Percentiles rank a stretch among this genome's conserved stretches.
Conservation (phyloP, 2,113 vertebrate genomes). For the Hystrix brachyura region DNA sequence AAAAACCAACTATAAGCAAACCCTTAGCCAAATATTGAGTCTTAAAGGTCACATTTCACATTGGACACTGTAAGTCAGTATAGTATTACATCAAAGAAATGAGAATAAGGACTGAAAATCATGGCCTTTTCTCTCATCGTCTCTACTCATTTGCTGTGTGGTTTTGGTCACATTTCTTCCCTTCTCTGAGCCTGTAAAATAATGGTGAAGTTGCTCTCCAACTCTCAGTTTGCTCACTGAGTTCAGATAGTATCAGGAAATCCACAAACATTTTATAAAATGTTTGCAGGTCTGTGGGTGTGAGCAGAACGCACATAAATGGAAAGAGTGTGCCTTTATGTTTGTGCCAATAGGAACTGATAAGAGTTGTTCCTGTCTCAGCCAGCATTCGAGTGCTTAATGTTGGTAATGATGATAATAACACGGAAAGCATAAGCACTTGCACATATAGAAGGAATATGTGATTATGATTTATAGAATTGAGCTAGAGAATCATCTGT, state of each 20-base stretch:
- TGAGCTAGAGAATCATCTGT: constrained; percentile 39
- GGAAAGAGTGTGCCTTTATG: neutral
- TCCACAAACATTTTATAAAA: neutral
- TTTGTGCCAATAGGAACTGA: neutral
- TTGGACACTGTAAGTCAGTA: neutral
- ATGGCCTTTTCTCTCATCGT: neutral
- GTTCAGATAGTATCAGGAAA: neutral
- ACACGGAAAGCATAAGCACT: neutral
- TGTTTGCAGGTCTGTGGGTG: neutral
- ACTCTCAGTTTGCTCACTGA: neutral
- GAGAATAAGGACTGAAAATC: neutral
- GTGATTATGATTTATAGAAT: constrained; percentile 72
- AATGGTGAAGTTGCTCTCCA: neutral
- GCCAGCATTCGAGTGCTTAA: neutral
- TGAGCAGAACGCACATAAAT: neutral
- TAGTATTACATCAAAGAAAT: neutral
- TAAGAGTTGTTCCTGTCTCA: neutral
- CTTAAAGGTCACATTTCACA: neutral
- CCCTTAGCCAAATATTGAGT: neutral
- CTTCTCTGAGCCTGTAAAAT: neutral
- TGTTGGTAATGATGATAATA: neutral
- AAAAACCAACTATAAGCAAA: neutral
- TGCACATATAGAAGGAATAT: neutral
- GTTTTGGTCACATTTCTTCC: neutral
- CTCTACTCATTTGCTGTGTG: neutral